Evolutionary conservation across 1,140 invertebrate species (phyloP).

Genomic region (Portunus trituberculatus): DNA sequence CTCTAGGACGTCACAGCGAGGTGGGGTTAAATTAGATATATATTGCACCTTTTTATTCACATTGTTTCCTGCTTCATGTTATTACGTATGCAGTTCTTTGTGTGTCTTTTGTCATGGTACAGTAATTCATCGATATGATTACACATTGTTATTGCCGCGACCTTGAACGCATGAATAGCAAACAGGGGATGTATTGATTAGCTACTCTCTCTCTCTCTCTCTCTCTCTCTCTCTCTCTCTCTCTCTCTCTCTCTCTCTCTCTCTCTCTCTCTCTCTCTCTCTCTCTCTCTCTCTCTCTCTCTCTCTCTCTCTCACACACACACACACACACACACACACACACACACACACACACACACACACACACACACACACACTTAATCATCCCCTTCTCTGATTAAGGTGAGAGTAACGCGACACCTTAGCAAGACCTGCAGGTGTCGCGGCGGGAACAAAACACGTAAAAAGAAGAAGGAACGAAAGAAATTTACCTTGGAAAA

Average conservation of each 20-base stretch:
- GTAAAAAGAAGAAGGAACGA: neutral
- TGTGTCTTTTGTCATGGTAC: too few species aligned
- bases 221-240: slow-evolving; percentile 22
- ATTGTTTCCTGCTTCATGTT: too few species aligned
- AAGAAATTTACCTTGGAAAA: neutral
- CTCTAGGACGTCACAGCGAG: too few species aligned
- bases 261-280: slow-evolving; percentile 32
- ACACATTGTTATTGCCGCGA: too few species aligned
- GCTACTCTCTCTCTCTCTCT: slow-evolving; percentile 9
- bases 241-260: slow-evolving; percentile 15
- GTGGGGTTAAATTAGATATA: too few species aligned
- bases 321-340: neutral
- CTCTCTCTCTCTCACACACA: neutral
- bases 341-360: neutral
- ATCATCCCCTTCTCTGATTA: neutral
- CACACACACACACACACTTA: too few species aligned
- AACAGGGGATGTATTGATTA: neutral
- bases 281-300: slow-evolving; percentile 48
- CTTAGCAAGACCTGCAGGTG: neutral
- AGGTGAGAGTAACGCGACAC: neutral
- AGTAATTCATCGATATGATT: too few species aligned
- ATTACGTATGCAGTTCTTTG: too few species aligned
- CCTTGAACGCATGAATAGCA: neutral
- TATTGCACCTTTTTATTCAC: too few species aligned
- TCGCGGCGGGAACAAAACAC: neutral